Percentiles rank a stretch among this genome's conserved stretches.
Conservation (phyloP, 2,888 invertebrate species). For the Trypoxylon attenuatum region DNA sequence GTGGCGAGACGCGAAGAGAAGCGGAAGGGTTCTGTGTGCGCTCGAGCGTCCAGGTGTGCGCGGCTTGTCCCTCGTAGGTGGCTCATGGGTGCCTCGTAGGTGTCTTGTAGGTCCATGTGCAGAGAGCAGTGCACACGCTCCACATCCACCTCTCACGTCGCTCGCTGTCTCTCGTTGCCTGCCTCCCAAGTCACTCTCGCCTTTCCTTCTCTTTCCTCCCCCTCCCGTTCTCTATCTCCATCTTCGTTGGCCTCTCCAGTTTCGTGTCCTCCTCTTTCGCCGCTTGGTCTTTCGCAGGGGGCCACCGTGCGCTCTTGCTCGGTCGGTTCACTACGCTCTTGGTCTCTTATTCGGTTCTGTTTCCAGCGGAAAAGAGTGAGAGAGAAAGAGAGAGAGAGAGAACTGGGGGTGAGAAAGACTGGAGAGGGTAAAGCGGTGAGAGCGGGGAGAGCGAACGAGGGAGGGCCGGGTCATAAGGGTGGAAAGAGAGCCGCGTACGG, state of each 20-base stretch:
- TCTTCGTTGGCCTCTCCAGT: constrained; percentile 28
- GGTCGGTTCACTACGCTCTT: constrained; percentile 30
- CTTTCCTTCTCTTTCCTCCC: constrained; percentile 8
- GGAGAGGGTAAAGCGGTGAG: background rate
- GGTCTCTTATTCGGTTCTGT: constrained; percentile 54
- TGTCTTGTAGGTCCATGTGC: constrained; percentile 16
- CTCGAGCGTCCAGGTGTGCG: constrained; percentile 12
- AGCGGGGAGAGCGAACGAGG: constrained; percentile 4
- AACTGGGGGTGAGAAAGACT: background rate
- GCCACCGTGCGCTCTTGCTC: constrained; percentile 27
- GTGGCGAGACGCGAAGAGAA: constrained; percentile 2
- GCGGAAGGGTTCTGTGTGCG: constrained; percentile 2
- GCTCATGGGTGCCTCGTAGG: background rate
- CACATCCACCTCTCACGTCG: background rate
- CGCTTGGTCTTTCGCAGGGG: background rate
- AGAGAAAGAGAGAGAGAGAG: background rate
- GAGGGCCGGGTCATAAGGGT: constrained; percentile 3
- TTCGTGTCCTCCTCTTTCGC: constrained; percentile 22
- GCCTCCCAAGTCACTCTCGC: constrained; percentile 7
- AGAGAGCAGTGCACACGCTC: constrained; percentile 29
- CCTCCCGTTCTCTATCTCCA: constrained; percentile 14
- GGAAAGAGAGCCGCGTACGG: constrained; percentile 7
- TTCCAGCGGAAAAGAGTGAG: constrained; percentile 32
- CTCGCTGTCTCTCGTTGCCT: constrained; percentile 4
- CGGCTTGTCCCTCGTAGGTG: background rate